phyloP scores from a whole-genome alignment of 2,797 vertebrate species.

The Sebastes vulpes region DNA sequence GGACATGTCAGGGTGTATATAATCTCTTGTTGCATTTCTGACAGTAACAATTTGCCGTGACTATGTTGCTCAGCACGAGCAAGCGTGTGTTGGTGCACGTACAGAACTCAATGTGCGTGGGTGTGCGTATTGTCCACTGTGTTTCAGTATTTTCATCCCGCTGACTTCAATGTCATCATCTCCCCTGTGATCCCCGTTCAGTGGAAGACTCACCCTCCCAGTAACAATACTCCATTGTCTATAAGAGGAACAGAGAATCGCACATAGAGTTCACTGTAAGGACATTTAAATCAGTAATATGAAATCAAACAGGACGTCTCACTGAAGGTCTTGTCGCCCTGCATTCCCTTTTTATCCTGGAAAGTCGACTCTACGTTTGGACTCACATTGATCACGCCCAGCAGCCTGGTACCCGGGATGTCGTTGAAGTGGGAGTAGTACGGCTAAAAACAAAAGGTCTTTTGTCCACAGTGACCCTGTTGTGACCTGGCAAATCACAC shows the following conservation, averaged over 20 bases:
- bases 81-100: constrained; percentile 1
- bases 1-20: background rate
- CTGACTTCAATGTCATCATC: constrained; percentile 69
- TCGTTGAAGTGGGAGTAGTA: background rate
- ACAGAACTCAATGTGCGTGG: background rate
- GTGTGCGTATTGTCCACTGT: constrained; percentile 18
- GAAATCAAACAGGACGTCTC: constrained; percentile 31
- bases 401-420: constrained; percentile 13
- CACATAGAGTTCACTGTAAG: constrained; percentile 67
- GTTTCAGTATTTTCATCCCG: constrained; percentile 48
- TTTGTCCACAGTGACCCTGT: constrained; percentile 33
- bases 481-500: constrained; percentile 16
- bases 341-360: constrained; percentile 17
- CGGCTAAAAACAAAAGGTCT: constrained; percentile 31
- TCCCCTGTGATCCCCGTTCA: constrained; percentile 51
- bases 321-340: constrained; percentile 31
- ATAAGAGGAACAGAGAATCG: constrained; percentile 53
- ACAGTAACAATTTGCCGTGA: background rate
- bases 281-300: constrained; percentile 50
- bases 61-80: background rate
- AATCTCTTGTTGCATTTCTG: background rate
- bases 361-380: background rate
- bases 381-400: constrained; percentile 21
- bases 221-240: constrained; percentile 80
- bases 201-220: constrained; percentile 39